These are phyloP conservation scores for Enteromius unitaeniatus DNA, from an alignment of 2,797 vertebrate species.

Conservation along the genomic window DNA sequence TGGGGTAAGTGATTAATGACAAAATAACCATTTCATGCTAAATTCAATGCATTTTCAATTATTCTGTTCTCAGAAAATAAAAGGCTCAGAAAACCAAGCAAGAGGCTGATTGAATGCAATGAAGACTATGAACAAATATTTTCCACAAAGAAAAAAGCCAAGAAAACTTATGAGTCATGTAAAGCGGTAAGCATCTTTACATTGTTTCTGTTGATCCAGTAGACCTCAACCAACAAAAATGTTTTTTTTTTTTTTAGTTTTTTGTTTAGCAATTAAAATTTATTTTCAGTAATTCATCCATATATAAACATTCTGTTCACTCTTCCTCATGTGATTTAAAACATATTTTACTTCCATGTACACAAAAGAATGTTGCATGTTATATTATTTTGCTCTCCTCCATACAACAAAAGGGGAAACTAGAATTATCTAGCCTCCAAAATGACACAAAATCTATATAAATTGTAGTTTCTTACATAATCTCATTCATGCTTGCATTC, in stretches of 20 bases:
- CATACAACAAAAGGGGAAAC: not conserved
- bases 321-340: not conserved
- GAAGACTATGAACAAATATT: constrained; percentile 93
- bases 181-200: constrained; percentile 66
- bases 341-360: not conserved
- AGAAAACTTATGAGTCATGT: constrained; percentile 78
- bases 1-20: too few species aligned
- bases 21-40: not conserved
- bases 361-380: not conserved
- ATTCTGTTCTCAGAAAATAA: constrained; percentile 82
- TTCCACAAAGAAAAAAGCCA: constrained; percentile 89
- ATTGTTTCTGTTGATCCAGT: not conserved
- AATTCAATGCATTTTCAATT: not conserved
- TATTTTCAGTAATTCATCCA: not conserved
- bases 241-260: too few species aligned
- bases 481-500: not conserved
- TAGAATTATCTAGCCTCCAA: not conserved
- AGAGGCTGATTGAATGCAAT: constrained; percentile 89
- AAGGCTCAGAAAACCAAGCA: constrained; percentile 92
- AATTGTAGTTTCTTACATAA: not conserved
- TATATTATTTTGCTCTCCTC: not conserved
- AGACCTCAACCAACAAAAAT: not conserved
- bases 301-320: not conserved
- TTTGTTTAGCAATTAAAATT: not conserved
- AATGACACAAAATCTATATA: not conserved